phyloP scores from a whole-genome alignment of 2,888 invertebrate species.

The Dorcus hopei region DNA sequence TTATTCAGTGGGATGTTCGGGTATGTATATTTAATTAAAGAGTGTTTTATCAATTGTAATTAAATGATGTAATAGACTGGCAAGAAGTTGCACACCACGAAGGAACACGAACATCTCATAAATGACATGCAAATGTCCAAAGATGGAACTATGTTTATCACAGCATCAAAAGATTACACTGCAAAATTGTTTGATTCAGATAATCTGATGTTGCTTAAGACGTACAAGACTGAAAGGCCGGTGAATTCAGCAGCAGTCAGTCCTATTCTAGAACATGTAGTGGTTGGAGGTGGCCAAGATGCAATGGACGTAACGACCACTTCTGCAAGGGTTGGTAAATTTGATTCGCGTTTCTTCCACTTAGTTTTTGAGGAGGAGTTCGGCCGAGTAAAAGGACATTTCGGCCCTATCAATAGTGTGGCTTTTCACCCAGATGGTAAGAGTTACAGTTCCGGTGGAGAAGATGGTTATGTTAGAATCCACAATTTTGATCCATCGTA shows the following conservation, averaged over 20 bases:
- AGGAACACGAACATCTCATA: constrained; percentile 82
- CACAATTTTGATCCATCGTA: constrained; percentile 96
- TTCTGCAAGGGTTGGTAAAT: constrained; percentile 85
- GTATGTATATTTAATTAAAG: constrained; percentile 47
- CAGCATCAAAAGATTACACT: constrained; percentile 94
- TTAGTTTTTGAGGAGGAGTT: constrained; percentile 96
- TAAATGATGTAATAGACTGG: constrained; percentile 60
- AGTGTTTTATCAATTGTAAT: too few relatives aligned
- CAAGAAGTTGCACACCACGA: constrained; percentile 72
- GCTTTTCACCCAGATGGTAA: constrained; percentile 98
- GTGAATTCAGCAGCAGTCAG: constrained; percentile 98
- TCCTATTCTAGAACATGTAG: constrained; percentile 93
- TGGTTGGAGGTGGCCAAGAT: constrained; percentile 98
- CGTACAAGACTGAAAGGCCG: constrained; percentile 95
- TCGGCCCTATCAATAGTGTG: constrained; percentile 98
- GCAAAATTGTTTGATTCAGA: constrained; percentile 92
- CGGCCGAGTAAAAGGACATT: constrained; percentile 97
- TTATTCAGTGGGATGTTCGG: constrained; percentile 90
- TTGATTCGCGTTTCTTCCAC: constrained; percentile 75
- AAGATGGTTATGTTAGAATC: constrained; percentile 96
- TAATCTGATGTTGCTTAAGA: constrained; percentile 82
- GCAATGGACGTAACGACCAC: constrained; percentile 99
- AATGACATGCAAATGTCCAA: constrained; percentile 96
- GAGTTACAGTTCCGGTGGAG: constrained; percentile 95
- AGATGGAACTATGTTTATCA: constrained; percentile 93